Evolutionary conservation across 2,888 invertebrate species (phyloP), one percentile per base, ranked within the genome.

Genomic region (Cryptocephalus primarius): DNA sequence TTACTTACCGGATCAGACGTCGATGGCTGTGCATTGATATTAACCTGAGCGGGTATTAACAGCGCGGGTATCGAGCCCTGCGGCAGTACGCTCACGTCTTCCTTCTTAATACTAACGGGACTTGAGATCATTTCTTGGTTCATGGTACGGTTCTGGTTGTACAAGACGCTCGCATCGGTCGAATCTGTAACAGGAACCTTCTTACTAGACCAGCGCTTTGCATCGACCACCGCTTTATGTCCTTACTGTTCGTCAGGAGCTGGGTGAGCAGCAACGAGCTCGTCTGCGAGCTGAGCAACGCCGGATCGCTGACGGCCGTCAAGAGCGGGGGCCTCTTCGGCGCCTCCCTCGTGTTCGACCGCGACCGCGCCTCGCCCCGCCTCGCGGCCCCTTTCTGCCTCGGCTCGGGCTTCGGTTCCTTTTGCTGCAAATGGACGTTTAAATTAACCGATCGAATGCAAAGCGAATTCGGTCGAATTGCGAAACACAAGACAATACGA

Each of bases 221-320:
- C 11, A 31, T n/a, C n/a, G n/a, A n/a, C n/a, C 14, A 36, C 4
- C 12, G 12, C 39, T 10, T 33, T 39, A 32, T 9, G 43, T 34
- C 22, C 51, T 47, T 49, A 51, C 48, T 42, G 32, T 46, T 54
- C 13, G 85, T 56, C 42, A 92, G 79, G 53, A 92, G 77, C 64
- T 90, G 89, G 41, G 90, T 89, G 49, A 92, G 76, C 66, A 86
- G 77, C 45, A 88, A 85, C n/a, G 36, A n/a, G 72, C 85, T 88
- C 60, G 55, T 61, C 79, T 55, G 58, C 8, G 59, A 56, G 2
- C 73, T 72, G 13, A 71, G 75, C 52, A 88, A 72, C 58, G 83
- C 77, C 42, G 88, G 85, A 71, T 88, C 88, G 65, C 86, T 87
- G 47, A 80, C 79, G 40, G 86, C 83, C 57, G 84, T 79, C 58